Conservation (phyloP, 2,888 invertebrate species). For the Callyntrura sp. region DNA sequence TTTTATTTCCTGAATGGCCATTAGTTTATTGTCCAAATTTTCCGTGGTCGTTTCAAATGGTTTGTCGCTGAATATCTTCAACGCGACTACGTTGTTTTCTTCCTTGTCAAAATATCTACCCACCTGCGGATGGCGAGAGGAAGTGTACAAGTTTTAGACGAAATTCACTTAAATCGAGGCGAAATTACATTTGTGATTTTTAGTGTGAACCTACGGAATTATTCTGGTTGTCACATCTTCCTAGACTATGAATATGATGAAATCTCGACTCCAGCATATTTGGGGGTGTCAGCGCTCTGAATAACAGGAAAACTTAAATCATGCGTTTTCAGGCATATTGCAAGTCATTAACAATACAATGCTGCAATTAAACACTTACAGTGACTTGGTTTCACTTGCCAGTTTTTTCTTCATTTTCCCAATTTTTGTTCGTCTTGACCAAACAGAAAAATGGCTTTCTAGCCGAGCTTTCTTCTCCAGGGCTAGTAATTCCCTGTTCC, state of each 20-base stretch:
- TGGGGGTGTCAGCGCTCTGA: conserved; percentile 19
- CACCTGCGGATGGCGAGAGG: too few species aligned
- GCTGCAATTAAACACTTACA: conserved; percentile 53
- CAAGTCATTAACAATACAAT: too few species aligned
- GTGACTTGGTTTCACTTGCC: conserved; percentile 35
- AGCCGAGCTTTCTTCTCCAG: conserved; percentile 22
- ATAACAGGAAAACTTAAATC: too few species aligned
- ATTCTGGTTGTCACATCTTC: conserved; percentile 4
- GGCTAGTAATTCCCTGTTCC: conserved; percentile 25
- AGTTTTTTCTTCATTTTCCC: conserved; percentile 67
- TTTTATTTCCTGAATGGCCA: conserved; percentile 75
- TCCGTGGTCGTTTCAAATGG: conserved; percentile 34
- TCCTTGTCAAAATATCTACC: conserved; percentile 78
- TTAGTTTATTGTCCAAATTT: conserved; percentile 68
- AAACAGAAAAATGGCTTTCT: conserved; percentile 49
- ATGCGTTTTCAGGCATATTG: too few species aligned
- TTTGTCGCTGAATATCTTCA: conserved; percentile 71
- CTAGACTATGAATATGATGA: conserved; percentile 76
- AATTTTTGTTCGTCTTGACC: conserved; percentile 51
- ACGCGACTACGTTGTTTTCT: conserved; percentile 73
- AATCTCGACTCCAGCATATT: conserved; percentile 67
- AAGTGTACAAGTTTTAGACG: too few species aligned
- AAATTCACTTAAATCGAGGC: neutral
- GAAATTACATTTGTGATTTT: neutral
- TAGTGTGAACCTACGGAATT: conserved; percentile 58